These are phyloP conservation scores for Meteorus sp. DNA, from an alignment of 1,140 invertebrate species.

Conservation along the genomic window DNA sequence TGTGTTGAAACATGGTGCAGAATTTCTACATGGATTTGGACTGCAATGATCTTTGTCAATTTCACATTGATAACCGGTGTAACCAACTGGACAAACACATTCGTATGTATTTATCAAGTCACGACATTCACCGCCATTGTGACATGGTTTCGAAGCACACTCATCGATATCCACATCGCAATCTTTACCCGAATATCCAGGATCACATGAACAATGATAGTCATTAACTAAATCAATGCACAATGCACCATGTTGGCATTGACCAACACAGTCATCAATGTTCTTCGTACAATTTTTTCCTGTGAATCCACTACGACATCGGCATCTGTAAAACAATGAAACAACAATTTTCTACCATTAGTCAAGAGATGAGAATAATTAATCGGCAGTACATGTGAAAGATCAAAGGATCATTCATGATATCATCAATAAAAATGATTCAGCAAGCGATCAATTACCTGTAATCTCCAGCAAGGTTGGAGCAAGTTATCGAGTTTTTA, in stretches of 20 bases:
- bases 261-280: constrained; percentile 85
- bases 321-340: constrained; percentile 64
- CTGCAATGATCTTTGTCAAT: constrained; percentile 82
- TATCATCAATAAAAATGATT: constrained; percentile 8
- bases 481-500: constrained; percentile 79
- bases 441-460: constrained; percentile 44
- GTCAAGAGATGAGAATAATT: background rate
- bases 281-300: constrained; percentile 85
- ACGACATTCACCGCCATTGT: constrained; percentile 81
- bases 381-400: background rate
- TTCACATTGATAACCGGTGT: constrained; percentile 77
- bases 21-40: constrained; percentile 79
- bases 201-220: constrained; percentile 79
- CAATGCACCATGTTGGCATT: constrained; percentile 83
- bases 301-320: constrained; percentile 82
- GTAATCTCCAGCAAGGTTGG: constrained; percentile 82
- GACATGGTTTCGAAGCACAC: constrained; percentile 76
- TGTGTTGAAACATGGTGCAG: constrained; percentile 80
- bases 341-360: background rate
- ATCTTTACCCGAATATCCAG: constrained; percentile 77
- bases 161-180: constrained; percentile 74
- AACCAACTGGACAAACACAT: constrained; percentile 84
- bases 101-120: constrained; percentile 79
- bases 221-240: constrained; percentile 84
- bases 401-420: background rate